phyloP scores from a whole-genome alignment of 2,888 invertebrate species.

The Aromia moschata region DNA sequence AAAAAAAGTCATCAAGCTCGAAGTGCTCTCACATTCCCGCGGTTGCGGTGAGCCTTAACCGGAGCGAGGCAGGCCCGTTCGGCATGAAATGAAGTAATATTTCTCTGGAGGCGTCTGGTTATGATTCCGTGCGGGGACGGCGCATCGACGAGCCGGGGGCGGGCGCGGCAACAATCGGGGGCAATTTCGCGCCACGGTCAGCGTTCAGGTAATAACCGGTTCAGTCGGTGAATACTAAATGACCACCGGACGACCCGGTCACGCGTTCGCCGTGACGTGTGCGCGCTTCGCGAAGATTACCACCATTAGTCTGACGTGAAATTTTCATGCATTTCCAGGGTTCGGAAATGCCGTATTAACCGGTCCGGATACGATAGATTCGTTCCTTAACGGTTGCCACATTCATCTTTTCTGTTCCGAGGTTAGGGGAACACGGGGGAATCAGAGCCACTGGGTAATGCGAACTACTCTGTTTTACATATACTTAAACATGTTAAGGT shows the following conservation, averaged over 20 bases:
- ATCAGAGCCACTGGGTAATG: too few species aligned
- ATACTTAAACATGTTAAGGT: too few species aligned
- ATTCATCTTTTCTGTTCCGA: too few species aligned
- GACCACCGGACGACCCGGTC: slow-evolving; percentile 30
- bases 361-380: too few species aligned
- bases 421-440: too few species aligned
- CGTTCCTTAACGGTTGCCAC: too few species aligned
- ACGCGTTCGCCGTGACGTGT: slow-evolving; percentile 37
- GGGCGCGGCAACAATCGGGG: slow-evolving; percentile 37
- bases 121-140: slow-evolving; percentile 35
- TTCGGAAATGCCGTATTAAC: too few species aligned
- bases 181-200: slow-evolving; percentile 53
- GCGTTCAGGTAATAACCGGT: slow-evolving; percentile 49
- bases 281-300: slow-evolving; percentile 40
- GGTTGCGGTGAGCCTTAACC: slow-evolving; percentile 30
- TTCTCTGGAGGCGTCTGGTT: slow-evolving; percentile 30
- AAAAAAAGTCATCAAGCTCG: slow-evolving; percentile 5
- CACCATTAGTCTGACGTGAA: slow-evolving; percentile 37
- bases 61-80: slow-evolving; percentile 35
- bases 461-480: too few species aligned
- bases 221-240: slow-evolving; percentile 49
- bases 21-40: slow-evolving; percentile 17
- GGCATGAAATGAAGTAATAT: slow-evolving; percentile 40
- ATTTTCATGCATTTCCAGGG: too few species aligned
- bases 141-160: slow-evolving; percentile 22